Conservation (phyloP, 2,113 vertebrate species). For the Periophthalmus modestus region DNA sequence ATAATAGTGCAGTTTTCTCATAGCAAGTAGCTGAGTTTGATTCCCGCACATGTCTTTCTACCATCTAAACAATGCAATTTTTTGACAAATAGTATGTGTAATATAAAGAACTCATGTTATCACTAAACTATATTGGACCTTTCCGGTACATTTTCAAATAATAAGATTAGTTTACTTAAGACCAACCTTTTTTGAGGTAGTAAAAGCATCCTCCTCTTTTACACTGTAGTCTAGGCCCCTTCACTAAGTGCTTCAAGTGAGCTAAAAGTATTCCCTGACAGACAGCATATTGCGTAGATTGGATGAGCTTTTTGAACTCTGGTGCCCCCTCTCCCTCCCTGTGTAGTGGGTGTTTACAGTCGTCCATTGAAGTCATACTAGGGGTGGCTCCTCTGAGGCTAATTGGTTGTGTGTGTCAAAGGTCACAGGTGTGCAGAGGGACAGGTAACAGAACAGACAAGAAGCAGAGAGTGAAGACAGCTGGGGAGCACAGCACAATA, state of each 20-base stretch:
- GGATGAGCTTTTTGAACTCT: constrained; percentile 21
- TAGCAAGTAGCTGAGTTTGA: too few species aligned
- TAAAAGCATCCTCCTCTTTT: neutral
- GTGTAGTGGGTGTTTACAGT: constrained; percentile 26
- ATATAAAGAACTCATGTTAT: too few species aligned
- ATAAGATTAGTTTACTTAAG: neutral
- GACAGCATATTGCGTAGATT: constrained; percentile 8
- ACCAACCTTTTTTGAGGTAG: neutral
- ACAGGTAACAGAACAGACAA: constrained; percentile 28
- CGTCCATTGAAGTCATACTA: neutral
- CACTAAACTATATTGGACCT: too few species aligned
- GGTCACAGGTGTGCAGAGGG: constrained; percentile 53
- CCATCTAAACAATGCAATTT: too few species aligned
- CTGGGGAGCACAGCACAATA: constrained; percentile 29
- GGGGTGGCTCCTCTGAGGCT: constrained; percentile 20
- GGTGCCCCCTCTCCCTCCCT: constrained; percentile 1
- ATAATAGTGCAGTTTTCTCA: too few species aligned
- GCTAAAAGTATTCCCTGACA: neutral
- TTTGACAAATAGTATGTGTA: too few species aligned
- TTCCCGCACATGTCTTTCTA: too few species aligned
- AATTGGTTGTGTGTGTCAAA: constrained; percentile 53
- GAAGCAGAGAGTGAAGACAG: constrained; percentile 31
- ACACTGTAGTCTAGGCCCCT: neutral
- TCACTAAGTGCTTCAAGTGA: neutral
- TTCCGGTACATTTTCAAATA: neutral